Conservation (phyloP, 2,797 vertebrate species). For the Enteromius thamalakanensis region DNA sequence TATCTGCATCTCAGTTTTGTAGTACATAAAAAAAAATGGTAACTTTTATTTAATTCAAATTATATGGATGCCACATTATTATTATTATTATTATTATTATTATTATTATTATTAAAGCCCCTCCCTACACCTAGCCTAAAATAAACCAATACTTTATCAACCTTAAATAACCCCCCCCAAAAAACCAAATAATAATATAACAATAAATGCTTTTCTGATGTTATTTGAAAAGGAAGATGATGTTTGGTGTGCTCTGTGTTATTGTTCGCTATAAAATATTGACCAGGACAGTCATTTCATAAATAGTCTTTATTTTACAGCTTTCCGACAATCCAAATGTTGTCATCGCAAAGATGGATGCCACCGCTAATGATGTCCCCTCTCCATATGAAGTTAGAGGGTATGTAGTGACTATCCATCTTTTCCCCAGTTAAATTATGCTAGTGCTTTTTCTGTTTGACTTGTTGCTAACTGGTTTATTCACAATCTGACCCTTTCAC, state of each 20-base stretch:
- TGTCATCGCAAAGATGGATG: conserved; percentile 98
- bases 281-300: background rate
- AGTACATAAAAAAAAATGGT: too few relatives aligned
- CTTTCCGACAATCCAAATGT: conserved; percentile 87
- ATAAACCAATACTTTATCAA: too few relatives aligned
- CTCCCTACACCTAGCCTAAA: too few relatives aligned
- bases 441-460: background rate
- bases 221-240: too few relatives aligned
- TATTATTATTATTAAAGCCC: too few relatives aligned
- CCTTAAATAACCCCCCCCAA: too few relatives aligned
- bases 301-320: conserved; percentile 66
- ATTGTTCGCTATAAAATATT: background rate
- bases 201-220: too few relatives aligned
- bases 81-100: too few relatives aligned
- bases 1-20: too few relatives aligned
- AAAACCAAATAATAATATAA: too few relatives aligned
- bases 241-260: background rate
- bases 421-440: background rate
- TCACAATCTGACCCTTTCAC: background rate
- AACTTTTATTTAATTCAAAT: too few relatives aligned
- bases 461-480: background rate
- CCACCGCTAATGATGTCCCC: conserved; percentile 97
- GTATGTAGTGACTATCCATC: conserved; percentile 74
- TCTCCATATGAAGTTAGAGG: conserved; percentile 95
- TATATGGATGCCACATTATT: too few relatives aligned